Conservation (phyloP, 1,140 invertebrate species). For the Cryptotermes secundus region DNA sequence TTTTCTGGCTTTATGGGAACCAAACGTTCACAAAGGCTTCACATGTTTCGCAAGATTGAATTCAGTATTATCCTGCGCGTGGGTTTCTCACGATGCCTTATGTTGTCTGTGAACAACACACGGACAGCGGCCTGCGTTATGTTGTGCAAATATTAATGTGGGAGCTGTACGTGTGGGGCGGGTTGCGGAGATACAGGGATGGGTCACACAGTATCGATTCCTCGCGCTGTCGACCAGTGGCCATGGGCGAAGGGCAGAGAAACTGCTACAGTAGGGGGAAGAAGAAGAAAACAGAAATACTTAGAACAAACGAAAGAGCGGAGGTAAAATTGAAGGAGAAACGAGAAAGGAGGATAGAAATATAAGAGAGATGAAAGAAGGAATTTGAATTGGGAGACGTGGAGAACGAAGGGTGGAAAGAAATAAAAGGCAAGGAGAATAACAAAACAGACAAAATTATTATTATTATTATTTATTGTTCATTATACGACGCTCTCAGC, state of each 20-base stretch:
- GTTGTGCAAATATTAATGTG: neutral
- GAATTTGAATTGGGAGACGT: neutral
- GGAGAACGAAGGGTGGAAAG: neutral
- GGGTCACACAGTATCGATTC: neutral
- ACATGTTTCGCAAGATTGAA: no score
- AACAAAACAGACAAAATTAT: neutral
- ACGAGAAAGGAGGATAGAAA: neutral
- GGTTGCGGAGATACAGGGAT: slow-evolving; percentile 3
- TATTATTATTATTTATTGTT: no score
- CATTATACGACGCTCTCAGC: no score
- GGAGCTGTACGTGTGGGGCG: neutral
- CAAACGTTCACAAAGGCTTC: no score
- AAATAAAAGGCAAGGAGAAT: neutral
- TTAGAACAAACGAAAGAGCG: neutral
- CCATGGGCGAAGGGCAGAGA: neutral
- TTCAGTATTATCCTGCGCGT: no score
- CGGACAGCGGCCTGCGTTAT: no score
- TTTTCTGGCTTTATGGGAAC: no score
- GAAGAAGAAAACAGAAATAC: neutral
- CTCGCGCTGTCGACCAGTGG: neutral
- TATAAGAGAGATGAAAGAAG: neutral
- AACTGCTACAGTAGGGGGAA: neutral
- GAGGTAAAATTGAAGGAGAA: neutral
- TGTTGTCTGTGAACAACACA: no score
- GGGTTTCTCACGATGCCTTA: no score